phyloP scores from a whole-genome alignment of 2,888 invertebrate genomes.

The Papilio protenor region DNA sequence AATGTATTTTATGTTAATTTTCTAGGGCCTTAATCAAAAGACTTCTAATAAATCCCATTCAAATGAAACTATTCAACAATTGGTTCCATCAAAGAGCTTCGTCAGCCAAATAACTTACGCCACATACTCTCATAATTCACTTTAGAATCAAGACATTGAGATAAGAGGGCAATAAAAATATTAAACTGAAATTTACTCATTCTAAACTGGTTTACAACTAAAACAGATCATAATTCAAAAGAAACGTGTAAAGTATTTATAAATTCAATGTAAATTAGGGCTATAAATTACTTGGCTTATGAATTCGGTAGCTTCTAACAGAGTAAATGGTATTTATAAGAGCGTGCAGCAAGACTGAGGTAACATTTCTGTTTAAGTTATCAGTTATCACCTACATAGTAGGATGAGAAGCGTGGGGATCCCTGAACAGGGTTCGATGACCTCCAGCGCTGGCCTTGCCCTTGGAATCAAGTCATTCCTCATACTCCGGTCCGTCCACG shows the following conservation, averaged over 20 bases:
- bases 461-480: constrained; percentile 66
- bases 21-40: not conserved
- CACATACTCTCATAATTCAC: not conserved
- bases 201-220: constrained; percentile 14
- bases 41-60: not conserved
- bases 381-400: constrained; percentile 32
- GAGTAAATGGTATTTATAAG: constrained; percentile 22
- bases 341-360: constrained; percentile 23
- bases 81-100: not conserved
- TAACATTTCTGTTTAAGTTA: constrained; percentile 35
- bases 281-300: constrained; percentile 30
- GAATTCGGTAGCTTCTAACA: constrained; percentile 31
- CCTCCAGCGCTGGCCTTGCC: constrained; percentile 74
- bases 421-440: constrained; percentile 72
- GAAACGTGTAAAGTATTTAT: constrained; percentile 23
- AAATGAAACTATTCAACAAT: not conserved
- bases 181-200: constrained; percentile 6
- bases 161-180: constrained; percentile 14
- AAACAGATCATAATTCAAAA: constrained; percentile 27
- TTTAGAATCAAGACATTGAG: constrained; percentile 5
- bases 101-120: not conserved
- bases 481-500: constrained; percentile 50
- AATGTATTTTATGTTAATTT: not conserved
- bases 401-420: constrained; percentile 47
- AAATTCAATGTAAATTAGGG: constrained; percentile 28